Evolutionary conservation across 2,113 vertebrate genomes (phyloP), one percentile per base, ranked within the genome.

Genomic region (Boleophthalmus pectinirostris): DNA sequence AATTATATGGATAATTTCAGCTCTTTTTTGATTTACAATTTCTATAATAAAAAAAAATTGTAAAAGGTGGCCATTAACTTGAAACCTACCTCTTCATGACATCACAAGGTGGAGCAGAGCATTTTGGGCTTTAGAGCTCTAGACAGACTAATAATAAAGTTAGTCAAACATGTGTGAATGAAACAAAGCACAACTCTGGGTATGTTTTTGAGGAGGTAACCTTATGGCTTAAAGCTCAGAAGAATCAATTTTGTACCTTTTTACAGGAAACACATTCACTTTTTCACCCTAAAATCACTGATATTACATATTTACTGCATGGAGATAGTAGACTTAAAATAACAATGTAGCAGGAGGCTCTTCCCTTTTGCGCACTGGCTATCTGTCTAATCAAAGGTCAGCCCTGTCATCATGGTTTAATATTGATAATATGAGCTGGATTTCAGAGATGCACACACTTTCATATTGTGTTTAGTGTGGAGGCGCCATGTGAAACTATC

Each of bases 341-440:
- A 64, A 43, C 20, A 38, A 43, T 64, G 33, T 25, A 24, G 20
- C 65, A 16, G 12, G 8, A 66, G 65, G 38, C 21, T 23, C 65
- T 66, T 66, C 64, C 64, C 35, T 66, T 65, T 66, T 24, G 64
- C n/a, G 14, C 11, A 15, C 64, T 47, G 65, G 65, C 38, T 47
- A 66, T 66, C 65, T 47, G 45, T 66, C 43, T 46, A 21, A 66
- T 47, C 65, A 66, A 66, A 66, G 65, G 65, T 66, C 65, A 66
- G 65, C 43, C 14, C 65, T 66, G 65, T 66, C 65, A 25, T 66
- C 65, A 47, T 47, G 65, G 45, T 47, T 66, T 66, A 66, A 66
- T 66, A 66, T 66, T 66, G 38, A 66, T 66, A 66, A 47, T 66
- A 46, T 66, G n/a, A 45, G 38, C 38, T 66, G 65, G 43, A 66